Evolutionary conservation across 2,113 vertebrate genomes (phyloP), one percentile per base, ranked within the genome.

Genomic region (Strigops habroptila): DNA sequence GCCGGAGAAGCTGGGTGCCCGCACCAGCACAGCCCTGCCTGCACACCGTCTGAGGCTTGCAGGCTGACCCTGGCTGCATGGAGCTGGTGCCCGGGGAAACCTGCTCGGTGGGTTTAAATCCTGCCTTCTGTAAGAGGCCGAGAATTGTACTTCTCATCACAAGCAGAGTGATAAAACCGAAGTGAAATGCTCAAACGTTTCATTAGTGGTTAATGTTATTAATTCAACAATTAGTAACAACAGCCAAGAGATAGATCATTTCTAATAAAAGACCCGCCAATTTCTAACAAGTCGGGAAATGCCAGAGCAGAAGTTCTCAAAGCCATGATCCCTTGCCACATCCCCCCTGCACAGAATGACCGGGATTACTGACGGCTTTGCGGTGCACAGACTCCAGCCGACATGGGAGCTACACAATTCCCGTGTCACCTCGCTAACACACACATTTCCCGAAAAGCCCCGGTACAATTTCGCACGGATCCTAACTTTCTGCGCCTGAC

Each of bases 251-350:
- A 60, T 6, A 12, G 35, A 43, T 83, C 63, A 55, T 83, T 59
- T 48, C 69, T n/a, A 86, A 75, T 37, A 64, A 86, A 86, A 83
- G 57, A 28, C 55, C 44, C 1, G 14, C 24, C 35, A 10, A 69
- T 62, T 31, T 35, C 53, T 69, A 91, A 62, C 82, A 82, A 94
- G 82, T 96, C 70, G 21, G 68, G 75, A 71, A 70, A 95, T 18
- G 53, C 27, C 76, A 27, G 52, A 55, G 46, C 24, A 67, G 79
- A 95, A 96, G 75, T 97, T 95, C 60, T 37, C 53, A 31, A 67
- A 77, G 63, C 90, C 82, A 77, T 13, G 21, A 46, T 14, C 12
- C n/a, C 31, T 60, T 5, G 59, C 22, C 41, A 37, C 69, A 14
- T 41, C 30, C 7, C 14, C 55, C 31, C 19, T 5, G 1, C 43